phyloP scores from a whole-genome alignment of 2,888 invertebrate genomes.

The Furcula furcula region DNA sequence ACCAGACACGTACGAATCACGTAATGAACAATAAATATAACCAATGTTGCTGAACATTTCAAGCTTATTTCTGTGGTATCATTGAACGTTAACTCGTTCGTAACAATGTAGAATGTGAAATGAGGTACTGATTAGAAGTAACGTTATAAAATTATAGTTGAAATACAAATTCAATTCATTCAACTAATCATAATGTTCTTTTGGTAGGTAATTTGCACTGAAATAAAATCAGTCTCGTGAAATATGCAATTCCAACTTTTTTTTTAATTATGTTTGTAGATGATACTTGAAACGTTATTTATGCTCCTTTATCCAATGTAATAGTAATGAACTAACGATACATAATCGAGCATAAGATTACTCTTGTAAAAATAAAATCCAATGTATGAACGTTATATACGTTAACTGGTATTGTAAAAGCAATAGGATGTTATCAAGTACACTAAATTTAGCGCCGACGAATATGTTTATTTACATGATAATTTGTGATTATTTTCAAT shows the following conservation, averaged over 20 bases:
- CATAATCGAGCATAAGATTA: no score
- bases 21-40: constrained; percentile 31
- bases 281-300: no score
- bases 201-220: no score
- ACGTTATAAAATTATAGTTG: not conserved
- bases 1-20: constrained; percentile 18
- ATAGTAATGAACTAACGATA: no score
- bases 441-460: not conserved
- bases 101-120: not conserved
- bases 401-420: no score
- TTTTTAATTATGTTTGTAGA: no score
- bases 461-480: not conserved
- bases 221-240: no score
- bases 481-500: constrained; percentile 1
- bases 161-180: not conserved
- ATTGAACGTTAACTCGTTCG: not conserved
- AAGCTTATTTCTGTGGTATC: not conserved
- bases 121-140: not conserved
- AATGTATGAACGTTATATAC: no score
- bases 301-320: no score
- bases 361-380: no score
- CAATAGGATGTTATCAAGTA: not conserved
- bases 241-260: no score
- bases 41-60: constrained; percentile 10
- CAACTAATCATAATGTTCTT: no score